Percentiles rank a stretch among this genome's conserved stretches.
phyloP scores from a whole-genome alignment of 2,888 invertebrate species.

The Mythimna impura region DNA sequence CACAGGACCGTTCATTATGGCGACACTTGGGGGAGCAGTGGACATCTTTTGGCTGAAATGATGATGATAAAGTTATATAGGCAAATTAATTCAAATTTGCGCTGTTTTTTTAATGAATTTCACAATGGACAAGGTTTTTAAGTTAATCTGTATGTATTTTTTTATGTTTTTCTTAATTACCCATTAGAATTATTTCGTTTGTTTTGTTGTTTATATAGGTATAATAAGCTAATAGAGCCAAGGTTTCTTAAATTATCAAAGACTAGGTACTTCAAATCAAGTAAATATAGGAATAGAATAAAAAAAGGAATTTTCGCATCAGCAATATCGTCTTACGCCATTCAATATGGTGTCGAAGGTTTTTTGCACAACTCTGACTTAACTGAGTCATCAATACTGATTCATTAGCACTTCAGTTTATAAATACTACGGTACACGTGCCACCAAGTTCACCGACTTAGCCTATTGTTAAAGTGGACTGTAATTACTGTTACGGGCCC shows the following conservation, averaged over 20 bases:
- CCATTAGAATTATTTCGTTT: background rate
- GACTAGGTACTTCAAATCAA: background rate
- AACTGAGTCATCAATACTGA: constrained; percentile 63
- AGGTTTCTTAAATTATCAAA: background rate
- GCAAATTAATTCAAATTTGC: background rate
- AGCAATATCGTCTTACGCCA: constrained; percentile 25
- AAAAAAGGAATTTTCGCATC: constrained; percentile 5
- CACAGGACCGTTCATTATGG: too few relatives aligned
- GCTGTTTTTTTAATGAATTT: background rate
- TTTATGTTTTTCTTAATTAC: background rate
- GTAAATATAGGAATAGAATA: background rate
- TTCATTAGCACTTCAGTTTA: constrained; percentile 66
- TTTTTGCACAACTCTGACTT: constrained; percentile 30
- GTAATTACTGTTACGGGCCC: constrained; percentile 30
- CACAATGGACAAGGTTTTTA: background rate
- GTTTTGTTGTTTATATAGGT: background rate
- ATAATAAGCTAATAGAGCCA: background rate
- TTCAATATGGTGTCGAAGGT: background rate
- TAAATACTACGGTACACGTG: constrained; percentile 63
- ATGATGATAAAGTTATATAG: too few relatives aligned
- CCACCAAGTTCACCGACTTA: constrained; percentile 51
- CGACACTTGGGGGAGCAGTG: too few relatives aligned
- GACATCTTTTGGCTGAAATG: too few relatives aligned
- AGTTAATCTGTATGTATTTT: background rate
- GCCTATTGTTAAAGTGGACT: constrained; percentile 41